A percentile compares a stretch with the other conserved stretches of the same genome.
Conservation (phyloP, 2,113 vertebrate genomes). For the Dipodomys ordii region DNA sequence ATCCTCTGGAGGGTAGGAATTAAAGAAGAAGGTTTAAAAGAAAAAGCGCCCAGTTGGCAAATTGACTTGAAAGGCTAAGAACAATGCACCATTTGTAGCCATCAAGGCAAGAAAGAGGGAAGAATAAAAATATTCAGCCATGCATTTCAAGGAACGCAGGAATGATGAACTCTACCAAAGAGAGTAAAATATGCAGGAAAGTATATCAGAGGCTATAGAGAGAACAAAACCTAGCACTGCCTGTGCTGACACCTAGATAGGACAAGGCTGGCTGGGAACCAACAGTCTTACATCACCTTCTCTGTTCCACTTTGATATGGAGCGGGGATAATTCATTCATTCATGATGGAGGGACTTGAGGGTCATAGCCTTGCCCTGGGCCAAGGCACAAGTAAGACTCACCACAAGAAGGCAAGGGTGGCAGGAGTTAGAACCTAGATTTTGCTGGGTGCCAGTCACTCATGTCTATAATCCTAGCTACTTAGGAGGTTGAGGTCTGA, state of each 20-base stretch:
- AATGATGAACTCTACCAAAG: not conserved
- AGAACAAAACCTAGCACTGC: not conserved
- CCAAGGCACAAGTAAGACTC: not conserved
- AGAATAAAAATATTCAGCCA: slow-evolving; percentile 9
- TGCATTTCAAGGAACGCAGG: not conserved
- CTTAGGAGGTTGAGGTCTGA: too few species aligned
- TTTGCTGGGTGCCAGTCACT: too few species aligned
- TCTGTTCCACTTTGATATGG: not conserved
- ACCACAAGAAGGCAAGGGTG: not conserved
- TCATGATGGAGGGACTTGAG: not conserved
- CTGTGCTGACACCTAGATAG: not conserved
- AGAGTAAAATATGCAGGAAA: not conserved
- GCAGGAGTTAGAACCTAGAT: too few species aligned
- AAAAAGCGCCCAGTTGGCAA: not conserved
- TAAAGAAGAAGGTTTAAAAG: not conserved
- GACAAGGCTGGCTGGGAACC: not conserved
- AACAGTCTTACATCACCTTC: not conserved
- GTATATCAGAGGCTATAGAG: not conserved
- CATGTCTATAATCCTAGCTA: too few species aligned
- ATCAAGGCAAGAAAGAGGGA: not conserved
- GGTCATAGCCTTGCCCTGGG: not conserved
- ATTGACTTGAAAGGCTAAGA: slow-evolving; percentile 36
- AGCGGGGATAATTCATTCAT: not conserved
- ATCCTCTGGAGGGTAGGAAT: slow-evolving; percentile 47
- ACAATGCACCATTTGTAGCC: slow-evolving; percentile 60